phyloP scores from a whole-genome alignment of 1,140 invertebrate species.

The Drosophila kikkawai region DNA sequence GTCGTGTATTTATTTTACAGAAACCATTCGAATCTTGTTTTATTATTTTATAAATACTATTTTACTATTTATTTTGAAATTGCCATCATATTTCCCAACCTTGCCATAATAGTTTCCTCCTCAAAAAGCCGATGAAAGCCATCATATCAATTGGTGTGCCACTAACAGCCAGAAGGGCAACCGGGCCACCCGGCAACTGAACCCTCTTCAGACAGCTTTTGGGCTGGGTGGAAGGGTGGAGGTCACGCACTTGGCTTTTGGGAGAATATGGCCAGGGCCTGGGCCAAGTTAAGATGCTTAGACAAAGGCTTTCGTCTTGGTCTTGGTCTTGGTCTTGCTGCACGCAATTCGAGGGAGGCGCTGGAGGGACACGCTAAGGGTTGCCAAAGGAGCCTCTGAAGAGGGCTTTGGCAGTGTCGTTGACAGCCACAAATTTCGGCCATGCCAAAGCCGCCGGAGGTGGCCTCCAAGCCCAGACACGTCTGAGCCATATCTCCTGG shows the following conservation, averaged over 20 bases:
- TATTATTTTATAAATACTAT: not conserved
- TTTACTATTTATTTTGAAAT: not conserved
- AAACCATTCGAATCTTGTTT: not conserved
- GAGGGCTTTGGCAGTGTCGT: constrained; percentile 46
- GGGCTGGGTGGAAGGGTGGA: not conserved
- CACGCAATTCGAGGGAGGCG: constrained; percentile 1
- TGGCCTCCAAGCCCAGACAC: constrained; percentile 28
- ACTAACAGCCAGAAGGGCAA: not conserved
- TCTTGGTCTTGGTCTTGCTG: constrained; percentile 2
- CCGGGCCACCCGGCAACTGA: not conserved
- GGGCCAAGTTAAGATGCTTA: constrained; percentile 34
- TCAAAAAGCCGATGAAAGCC: constrained; percentile 2
- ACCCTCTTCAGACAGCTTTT: constrained; percentile 26
- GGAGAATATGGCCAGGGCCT: constrained; percentile 11
- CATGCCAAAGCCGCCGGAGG: constrained; percentile 27
- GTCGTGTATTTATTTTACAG: no score
- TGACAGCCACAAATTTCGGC: constrained; percentile 72
- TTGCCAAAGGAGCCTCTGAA: constrained; percentile 4
- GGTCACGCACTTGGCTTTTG: constrained; percentile 41
- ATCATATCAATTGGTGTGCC: constrained; percentile 8
- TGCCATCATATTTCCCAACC: not conserved
- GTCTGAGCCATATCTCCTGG: constrained; percentile 11
- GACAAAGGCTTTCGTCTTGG: constrained; percentile 16
- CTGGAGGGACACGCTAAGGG: not conserved
- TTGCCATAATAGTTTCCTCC: not conserved